Evolutionary conservation across 1,140 invertebrate species (phyloP).

Genomic region (Megathymus violae): DNA sequence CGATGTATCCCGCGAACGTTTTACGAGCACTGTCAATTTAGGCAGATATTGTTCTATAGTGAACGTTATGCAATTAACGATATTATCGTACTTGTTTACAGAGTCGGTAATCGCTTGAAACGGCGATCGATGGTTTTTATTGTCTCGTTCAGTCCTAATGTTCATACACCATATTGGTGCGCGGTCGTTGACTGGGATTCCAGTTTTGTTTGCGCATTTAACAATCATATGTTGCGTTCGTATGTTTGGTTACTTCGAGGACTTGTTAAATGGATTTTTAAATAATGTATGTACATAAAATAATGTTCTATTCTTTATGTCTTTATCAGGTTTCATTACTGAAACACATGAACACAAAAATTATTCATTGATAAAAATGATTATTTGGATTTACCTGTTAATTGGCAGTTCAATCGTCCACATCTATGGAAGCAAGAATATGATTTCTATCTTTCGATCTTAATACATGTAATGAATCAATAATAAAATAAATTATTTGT

Average conservation of each 20-base stretch:
- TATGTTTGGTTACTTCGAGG: slow-evolving; percentile 8
- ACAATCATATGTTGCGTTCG: neutral
- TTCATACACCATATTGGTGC: neutral
- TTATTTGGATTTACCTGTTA: too few species aligned
- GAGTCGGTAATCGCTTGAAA: slow-evolving; percentile 19
- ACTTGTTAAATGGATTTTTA: slow-evolving; percentile 7
- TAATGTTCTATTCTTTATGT: too few species aligned
- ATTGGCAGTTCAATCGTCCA: too few species aligned
- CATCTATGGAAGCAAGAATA: too few species aligned
- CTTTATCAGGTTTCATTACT: too few species aligned
- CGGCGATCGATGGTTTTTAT: slow-evolving; percentile 1
- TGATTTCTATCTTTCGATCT: too few species aligned
- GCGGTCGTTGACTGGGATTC: slow-evolving; percentile 18
- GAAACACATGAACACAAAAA: too few species aligned
- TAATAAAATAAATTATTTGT: too few species aligned
- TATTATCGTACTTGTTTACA: slow-evolving; percentile 12
- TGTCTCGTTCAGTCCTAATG: slow-evolving; percentile 4
- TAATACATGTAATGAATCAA: too few species aligned
- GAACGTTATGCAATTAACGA: slow-evolving; percentile 12
- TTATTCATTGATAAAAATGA: too few species aligned
- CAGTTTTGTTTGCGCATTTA: slow-evolving; percentile 13
- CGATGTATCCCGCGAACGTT: slow-evolving; percentile 30
- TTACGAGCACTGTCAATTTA: slow-evolving; percentile 37
- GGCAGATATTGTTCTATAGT: too few species aligned
- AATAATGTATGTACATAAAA: neutral